A percentile compares a stretch with the other conserved stretches of the same genome.
These are phyloP conservation scores for Papilio demoleus DNA, from an alignment of 2,888 invertebrate genomes.

Conservation along the genomic window DNA sequence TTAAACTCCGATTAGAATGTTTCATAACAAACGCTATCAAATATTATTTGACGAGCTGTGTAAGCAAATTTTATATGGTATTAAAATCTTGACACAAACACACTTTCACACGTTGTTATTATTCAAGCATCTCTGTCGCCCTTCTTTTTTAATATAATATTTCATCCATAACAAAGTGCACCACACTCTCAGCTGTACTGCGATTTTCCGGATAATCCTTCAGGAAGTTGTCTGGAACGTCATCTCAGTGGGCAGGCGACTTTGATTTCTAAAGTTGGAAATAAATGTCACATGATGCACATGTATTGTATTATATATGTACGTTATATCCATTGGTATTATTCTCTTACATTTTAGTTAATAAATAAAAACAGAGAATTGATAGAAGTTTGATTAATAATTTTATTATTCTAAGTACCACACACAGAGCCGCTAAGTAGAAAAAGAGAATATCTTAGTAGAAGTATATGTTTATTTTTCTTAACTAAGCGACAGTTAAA, in stretches of 20 bases:
- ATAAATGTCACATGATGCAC: not conserved
- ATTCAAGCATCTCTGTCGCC: not conserved
- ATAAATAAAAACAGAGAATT: too few species aligned
- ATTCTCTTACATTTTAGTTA: too few species aligned
- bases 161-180: not conserved
- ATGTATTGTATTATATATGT: too few species aligned
- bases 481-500: too few species aligned
- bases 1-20: slow-evolving; percentile 13
- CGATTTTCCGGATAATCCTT: slow-evolving; percentile 8
- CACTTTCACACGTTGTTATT: not conserved
- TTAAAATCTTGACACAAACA: not conserved
- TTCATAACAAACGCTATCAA: slow-evolving; percentile 1
- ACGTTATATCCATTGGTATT: too few species aligned
- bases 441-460: too few species aligned
- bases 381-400: too few species aligned
- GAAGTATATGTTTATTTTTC: too few species aligned
- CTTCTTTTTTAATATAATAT: not conserved
- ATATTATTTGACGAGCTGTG: slow-evolving; percentile 12
- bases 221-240: slow-evolving; percentile 13
- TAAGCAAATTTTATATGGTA: slow-evolving; percentile 1
- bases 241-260: not conserved
- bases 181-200: not conserved
- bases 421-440: too few species aligned
- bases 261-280: not conserved
- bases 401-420: too few species aligned